Evolutionary conservation across 2,797 vertebrate genomes (phyloP), one percentile per base, ranked within the genome.

Genomic region (Acanthopagrus latus): DNA sequence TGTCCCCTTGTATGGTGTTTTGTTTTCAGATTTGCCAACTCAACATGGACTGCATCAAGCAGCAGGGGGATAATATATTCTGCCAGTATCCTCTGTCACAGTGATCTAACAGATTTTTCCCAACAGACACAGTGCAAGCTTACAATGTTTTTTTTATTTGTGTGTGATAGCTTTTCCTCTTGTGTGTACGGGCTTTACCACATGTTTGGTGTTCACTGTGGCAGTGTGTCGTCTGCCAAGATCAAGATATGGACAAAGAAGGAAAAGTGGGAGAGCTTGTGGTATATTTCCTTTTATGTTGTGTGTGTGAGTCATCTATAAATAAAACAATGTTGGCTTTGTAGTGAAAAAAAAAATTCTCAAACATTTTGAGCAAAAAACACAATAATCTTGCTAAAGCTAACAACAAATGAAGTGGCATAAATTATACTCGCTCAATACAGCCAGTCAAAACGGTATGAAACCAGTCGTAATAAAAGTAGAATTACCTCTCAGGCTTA

Each of bases 281-380:
- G 48, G 51, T 33, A 44, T 56, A 16, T 57, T 27, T 33, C 21
- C 18, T 52, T 27, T 63, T 57, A 2, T 63, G 27, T 77, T 56
- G 29, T 56, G 8, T 23, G 23, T 46, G 25, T 72, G 6, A 58
- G 16, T 57, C 38, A 78, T 65, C 1, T 81, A 60, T 86, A 76
- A 89, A 86, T 87, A 73, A 83, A 88, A 71, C 13, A 64, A 21
- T 27, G 21, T 47, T 70, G 70, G 51, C 20, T 68, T 76, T 71
- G 20, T 33, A 10, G 7, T 44, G 20, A 52, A 14, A 17, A 6
- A 38, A 38, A 38, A 57, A 29, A 62, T 46, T 51, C 18, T 38
- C 14, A 23, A 50, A 2, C 8, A 13, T 5, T 48, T 20, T 16
- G 2, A 50, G 13, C 6, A 43, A 43, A 33, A 20, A 23, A 48